Percentiles rank a stretch among this genome's conserved stretches.
Conservation (phyloP, 2,113 vertebrate species). For the Brevimyrus niger region DNA sequence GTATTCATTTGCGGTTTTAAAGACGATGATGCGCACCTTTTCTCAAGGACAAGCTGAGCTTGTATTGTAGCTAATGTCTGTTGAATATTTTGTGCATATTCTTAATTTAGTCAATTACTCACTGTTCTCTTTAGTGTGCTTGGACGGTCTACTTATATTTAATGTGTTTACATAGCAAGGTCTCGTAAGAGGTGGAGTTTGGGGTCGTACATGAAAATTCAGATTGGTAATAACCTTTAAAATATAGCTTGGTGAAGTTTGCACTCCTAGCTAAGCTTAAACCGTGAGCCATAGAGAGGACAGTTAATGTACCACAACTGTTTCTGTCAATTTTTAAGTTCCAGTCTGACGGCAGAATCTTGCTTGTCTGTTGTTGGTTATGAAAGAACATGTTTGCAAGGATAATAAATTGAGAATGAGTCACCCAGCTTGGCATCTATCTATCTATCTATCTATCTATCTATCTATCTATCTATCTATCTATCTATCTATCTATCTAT, state of each 20-base stretch:
- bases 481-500: too few species aligned
- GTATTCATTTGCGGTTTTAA: conserved; percentile 15
- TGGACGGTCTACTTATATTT: not conserved
- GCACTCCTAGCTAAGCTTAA: not conserved
- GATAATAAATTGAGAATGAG: not conserved
- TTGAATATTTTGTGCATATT: not conserved
- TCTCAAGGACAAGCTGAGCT: conserved; percentile 20
- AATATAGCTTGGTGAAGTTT: not conserved
- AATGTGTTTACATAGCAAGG: not conserved
- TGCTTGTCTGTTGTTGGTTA: not conserved
- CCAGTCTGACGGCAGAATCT: not conserved
- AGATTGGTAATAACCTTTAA: not conserved
- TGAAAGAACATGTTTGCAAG: not conserved
- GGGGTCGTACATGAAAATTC: not conserved
- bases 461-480: too few species aligned
- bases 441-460: too few species aligned
- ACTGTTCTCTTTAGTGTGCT: not conserved
- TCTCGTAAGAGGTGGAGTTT: not conserved
- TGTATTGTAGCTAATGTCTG: conserved; percentile 15
- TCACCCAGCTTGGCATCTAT: not conserved
- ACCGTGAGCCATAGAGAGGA: not conserved
- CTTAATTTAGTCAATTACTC: not conserved
- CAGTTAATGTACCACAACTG: not conserved
- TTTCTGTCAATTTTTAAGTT: not conserved
- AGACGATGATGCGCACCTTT: conserved; percentile 12